phyloP scores from a whole-genome alignment of 2,113 vertebrate genomes.

The Acinonyx jubatus region DNA sequence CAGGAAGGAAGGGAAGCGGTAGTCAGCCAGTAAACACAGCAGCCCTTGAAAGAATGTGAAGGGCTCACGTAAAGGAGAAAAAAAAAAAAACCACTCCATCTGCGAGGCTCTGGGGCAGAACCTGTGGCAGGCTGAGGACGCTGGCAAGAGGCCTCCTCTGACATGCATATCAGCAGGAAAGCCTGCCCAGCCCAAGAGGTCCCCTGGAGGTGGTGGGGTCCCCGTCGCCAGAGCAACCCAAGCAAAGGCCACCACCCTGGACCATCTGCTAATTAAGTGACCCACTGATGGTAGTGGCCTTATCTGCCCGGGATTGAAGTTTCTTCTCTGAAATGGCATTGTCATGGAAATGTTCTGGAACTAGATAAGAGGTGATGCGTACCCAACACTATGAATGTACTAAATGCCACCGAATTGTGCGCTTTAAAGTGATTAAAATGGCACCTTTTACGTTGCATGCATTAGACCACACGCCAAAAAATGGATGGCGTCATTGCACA shows the following conservation, averaged over 20 bases:
- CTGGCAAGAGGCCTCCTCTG: background rate
- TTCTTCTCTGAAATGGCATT: background rate
- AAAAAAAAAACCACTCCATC: background rate
- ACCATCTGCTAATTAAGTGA: background rate
- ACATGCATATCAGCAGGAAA: rapidly evolving
- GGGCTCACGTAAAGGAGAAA: background rate
- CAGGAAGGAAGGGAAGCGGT: background rate
- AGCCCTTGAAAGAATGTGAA: background rate
- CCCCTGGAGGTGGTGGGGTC: background rate
- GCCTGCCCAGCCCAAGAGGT: background rate
- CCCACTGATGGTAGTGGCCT: background rate
- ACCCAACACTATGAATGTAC: background rate
- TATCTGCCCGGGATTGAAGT: background rate
- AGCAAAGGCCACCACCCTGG: background rate
- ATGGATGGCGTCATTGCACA: background rate
- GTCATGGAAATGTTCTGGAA: background rate
- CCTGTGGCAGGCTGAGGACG: background rate
- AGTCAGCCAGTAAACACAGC: background rate
- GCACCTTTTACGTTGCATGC: background rate
- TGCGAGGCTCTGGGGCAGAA: background rate
- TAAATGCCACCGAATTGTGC: background rate
- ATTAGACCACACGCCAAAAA: background rate
- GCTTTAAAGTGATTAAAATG: background rate
- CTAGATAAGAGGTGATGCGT: background rate
- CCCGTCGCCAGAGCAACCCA: background rate